These are phyloP conservation scores for Drosophila maculinotata DNA, from an alignment of 2,888 invertebrate genomes.

Conservation along the genomic window DNA sequence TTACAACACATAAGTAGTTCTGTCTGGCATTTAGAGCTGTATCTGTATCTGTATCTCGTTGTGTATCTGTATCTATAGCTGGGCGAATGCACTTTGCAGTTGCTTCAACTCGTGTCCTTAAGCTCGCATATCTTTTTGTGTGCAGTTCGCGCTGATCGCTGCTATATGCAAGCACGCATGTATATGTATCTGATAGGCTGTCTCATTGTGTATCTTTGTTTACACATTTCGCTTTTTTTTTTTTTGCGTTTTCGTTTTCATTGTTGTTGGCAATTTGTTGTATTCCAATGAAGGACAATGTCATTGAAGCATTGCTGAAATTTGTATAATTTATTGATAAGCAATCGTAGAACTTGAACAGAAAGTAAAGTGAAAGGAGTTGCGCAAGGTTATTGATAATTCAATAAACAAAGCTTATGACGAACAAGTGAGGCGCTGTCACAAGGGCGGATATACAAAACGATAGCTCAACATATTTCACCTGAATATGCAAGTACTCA, in stretches of 20 bases:
- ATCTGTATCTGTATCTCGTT: conserved; percentile 10
- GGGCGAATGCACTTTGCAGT: conserved; percentile 64
- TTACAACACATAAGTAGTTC: neutral
- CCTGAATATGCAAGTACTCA: too few species aligned
- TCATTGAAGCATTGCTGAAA: conserved; percentile 59
- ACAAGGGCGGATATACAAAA: neutral
- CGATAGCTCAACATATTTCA: neutral
- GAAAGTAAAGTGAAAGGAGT: conserved; percentile 44
- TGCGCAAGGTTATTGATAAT: conserved; percentile 42
- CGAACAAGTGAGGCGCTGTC: too few species aligned
- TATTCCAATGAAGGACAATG: conserved; percentile 74
- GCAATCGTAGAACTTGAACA: conserved; percentile 60
- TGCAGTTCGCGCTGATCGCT: conserved; percentile 8
- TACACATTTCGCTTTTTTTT: conserved; percentile 58
- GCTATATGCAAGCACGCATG: conserved; percentile 7
- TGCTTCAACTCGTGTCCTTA: conserved; percentile 83
- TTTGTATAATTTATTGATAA: conserved; percentile 56
- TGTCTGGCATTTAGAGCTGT: conserved; percentile 5
- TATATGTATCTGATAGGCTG: conserved; percentile 41
- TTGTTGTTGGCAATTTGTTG: conserved; percentile 24
- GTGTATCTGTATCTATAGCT: conserved; percentile 20
- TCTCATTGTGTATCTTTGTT: conserved; percentile 63
- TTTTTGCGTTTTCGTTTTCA: conserved; percentile 43
- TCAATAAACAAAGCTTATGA: neutral
- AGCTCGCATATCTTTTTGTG: conserved; percentile 44